These are phyloP conservation scores for Antheraea pernyi DNA, from an alignment of 1,140 invertebrate species.

Conservation along the genomic window DNA sequence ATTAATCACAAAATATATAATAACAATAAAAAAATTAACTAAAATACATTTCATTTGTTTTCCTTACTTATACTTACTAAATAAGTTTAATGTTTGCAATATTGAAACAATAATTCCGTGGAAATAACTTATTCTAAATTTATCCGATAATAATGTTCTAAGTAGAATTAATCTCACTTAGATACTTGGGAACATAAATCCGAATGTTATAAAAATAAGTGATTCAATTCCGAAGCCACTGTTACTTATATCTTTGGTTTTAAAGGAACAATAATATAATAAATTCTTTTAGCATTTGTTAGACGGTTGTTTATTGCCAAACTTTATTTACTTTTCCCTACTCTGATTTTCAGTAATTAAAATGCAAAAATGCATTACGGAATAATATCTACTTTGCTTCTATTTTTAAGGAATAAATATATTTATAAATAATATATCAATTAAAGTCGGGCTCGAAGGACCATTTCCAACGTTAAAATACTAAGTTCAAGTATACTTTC, in stretches of 20 bases:
- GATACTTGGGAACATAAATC: neutral
- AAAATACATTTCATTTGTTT: neutral
- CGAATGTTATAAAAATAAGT: neutral
- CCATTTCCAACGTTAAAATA: no score
- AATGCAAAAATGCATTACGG: no score
- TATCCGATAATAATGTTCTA: neutral
- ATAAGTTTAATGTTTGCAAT: no score
- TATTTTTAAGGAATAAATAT: no score
- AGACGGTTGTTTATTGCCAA: no score
- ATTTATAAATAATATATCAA: no score
- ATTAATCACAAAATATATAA: neutral
- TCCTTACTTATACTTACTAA: neutral
- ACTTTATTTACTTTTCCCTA: no score
- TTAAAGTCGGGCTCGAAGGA: no score
- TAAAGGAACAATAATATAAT: neutral
- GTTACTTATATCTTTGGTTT: constrained; percentile 2
- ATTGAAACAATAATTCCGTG: neutral
- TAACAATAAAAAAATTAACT: neutral
- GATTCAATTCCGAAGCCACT: neutral
- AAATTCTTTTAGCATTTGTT: no score
- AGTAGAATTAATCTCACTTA: neutral
- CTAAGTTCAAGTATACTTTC: no score
- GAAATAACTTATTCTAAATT: neutral
- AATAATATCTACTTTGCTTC: no score
- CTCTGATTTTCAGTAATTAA: no score